Evolutionary conservation across 2,113 vertebrate genomes (phyloP).

Genomic region (Hirundichthys speculiger): DNA sequence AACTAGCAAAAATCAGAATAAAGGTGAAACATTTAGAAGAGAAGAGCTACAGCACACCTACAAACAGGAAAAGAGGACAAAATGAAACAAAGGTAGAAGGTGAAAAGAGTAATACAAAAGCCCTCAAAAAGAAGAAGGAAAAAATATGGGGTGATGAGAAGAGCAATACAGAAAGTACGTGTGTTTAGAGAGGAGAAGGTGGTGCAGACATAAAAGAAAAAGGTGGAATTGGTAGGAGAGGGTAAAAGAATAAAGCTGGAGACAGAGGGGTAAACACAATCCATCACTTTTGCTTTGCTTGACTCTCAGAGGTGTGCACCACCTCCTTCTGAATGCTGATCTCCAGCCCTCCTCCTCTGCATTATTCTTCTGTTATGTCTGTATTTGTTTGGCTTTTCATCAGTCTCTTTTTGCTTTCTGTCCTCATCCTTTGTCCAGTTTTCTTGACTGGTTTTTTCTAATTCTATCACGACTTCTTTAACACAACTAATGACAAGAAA

Average conservation of each 20-base stretch:
- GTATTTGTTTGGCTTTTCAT: background rate
- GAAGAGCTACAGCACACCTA: no score
- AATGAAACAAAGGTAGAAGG: no score
- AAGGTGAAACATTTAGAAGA: no score
- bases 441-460: background rate
- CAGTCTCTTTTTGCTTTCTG: background rate
- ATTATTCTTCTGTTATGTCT: constrained; percentile 3
- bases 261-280: constrained; percentile 69
- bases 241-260: constrained; percentile 18
- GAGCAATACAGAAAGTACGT: background rate
- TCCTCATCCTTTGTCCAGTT: background rate
- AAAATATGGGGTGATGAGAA: background rate
- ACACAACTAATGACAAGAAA: no score
- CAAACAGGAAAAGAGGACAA: no score
- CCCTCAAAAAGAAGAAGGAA: background rate
- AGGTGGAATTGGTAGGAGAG: constrained; percentile 14
- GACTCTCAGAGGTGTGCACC: constrained; percentile 23
- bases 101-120: background rate
- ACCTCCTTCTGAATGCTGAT: constrained; percentile 45
- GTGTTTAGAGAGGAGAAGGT: background rate
- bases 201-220: constrained; percentile 12
- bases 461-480: no score
- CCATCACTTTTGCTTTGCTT: constrained; percentile 60
- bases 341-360: constrained; percentile 2
- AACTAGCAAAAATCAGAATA: no score